Evolutionary conservation across 1,140 invertebrate species (phyloP).

Genomic region (Vanessa tameamea): DNA sequence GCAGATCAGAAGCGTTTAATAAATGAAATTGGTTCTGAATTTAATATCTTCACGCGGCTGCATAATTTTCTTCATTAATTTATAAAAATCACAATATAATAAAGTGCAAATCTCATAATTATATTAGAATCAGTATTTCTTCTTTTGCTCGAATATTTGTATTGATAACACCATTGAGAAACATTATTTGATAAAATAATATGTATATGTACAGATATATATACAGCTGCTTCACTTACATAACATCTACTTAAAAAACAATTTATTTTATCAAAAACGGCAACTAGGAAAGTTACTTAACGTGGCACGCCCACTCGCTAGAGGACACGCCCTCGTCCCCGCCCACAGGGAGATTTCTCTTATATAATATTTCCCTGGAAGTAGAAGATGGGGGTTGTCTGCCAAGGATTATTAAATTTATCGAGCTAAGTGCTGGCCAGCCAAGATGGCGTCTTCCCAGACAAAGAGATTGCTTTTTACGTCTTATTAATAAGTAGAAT

Average conservation of each 20-base stretch:
- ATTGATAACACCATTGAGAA: no score
- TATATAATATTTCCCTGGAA: constrained; percentile 53
- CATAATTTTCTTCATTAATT: no score
- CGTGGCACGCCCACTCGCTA: constrained; percentile 26
- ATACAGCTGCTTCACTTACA: background rate
- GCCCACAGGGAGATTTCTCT: constrained; percentile 45
- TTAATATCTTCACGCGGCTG: no score
- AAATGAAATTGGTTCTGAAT: no score
- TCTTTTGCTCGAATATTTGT: no score
- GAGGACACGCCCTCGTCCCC: constrained; percentile 44
- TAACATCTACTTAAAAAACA: constrained; percentile 23
- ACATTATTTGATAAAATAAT: no score
- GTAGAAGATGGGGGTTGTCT: constrained; percentile 53
- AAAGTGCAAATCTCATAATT: no score
- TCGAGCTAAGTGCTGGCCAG: constrained; percentile 44
- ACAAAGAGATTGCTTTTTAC: constrained; percentile 38
- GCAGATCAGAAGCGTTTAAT: no score
- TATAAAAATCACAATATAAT: no score
- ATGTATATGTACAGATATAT: background rate
- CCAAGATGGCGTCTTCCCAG: constrained; percentile 52
- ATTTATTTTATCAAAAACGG: constrained; percentile 34
- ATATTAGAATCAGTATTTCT: no score
- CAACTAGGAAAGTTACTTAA: constrained; percentile 33
- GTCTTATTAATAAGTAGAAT: background rate
- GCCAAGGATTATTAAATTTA: constrained; percentile 62